Base-by-base conservation (phyloP, 2,888 invertebrate genomes). In the Papilio demoleus region DNA sequence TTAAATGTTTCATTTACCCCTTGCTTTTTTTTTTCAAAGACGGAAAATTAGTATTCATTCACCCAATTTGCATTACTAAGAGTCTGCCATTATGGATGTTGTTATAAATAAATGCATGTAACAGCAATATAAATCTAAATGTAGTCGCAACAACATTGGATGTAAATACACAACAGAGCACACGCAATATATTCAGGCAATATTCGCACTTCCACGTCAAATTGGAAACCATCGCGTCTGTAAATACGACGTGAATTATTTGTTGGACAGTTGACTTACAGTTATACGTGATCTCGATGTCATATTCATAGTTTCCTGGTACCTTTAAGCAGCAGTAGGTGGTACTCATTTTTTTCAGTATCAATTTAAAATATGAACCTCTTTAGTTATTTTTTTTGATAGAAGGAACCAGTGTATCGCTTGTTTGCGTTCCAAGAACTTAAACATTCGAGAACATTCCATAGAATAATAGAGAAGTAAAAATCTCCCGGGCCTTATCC, bases 221-320 rank as follows among this genome's bases (percentile, higher is more conserved):
- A 81, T 81, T 81, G 80, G 79, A 75, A 78, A 77, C 76, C 78
- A 78, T 79, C 75, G 75, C 74, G 78, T 71, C 70, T 66, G 72
- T 81, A 82, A 82, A 82, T 80, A 81, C 73, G 78, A 73, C 76
- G 75, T 80, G 82, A 82, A 82, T 81, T 81, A 84, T 84, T 83
- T 81, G 75, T 76, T 77, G 76, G 38, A 38, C 59, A 56, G 53
- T 56, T 56, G 53, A 31, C 53, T 31, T 56, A 56, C 53, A 17
- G 31, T 17, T 56, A 56, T 53, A 53, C 53, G 53, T 53, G 53
- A 53, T 31, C 31, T 53, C n/a, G 27, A 4, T 56, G 53, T 50
- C 50, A 50, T 24, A 14, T 50, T 24, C 22, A 19, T 50, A 14
- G 4, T 17, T 6, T 42, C 17, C 42, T 42, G 14, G 12, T 12